phyloP scores from a whole-genome alignment of 2,113 vertebrate species.

The Eptatretus burgeri region DNA sequence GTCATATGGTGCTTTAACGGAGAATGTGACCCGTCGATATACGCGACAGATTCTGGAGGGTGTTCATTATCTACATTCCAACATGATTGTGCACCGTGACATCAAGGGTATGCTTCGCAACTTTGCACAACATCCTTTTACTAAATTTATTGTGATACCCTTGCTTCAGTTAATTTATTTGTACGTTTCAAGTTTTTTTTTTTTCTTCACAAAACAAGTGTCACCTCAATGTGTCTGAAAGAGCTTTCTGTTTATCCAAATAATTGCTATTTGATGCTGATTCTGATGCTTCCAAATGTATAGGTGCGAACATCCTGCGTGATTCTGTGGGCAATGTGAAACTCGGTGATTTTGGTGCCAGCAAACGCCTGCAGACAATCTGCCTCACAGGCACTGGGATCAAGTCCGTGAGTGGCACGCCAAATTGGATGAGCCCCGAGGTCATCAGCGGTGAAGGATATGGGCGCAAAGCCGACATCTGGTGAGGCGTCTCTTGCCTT shows the following conservation, averaged over 20 bases:
- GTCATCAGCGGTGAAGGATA: conserved; percentile 96
- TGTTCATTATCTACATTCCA: conserved; percentile 89
- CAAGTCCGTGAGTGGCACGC: conserved; percentile 83
- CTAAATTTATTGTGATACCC: too few relatives aligned
- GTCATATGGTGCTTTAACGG: conserved; percentile 76
- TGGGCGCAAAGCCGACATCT: conserved; percentile 85
- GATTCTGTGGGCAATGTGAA: conserved; percentile 91
- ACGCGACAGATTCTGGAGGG: conserved; percentile 90
- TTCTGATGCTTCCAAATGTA: too few relatives aligned
- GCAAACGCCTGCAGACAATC: conserved; percentile 80
- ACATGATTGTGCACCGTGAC: conserved; percentile 97
- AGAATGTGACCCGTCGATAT: conserved; percentile 84
- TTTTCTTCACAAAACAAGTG: too few relatives aligned
- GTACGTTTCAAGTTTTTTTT: too few relatives aligned
- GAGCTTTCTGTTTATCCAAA: too few relatives aligned
- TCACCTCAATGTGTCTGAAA: too few relatives aligned
- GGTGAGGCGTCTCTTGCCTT: conserved; percentile 23
- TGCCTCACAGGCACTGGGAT: conserved; percentile 87
- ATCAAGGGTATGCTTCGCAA: conserved; percentile 46
- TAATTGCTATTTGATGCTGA: too few relatives aligned
- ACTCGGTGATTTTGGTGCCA: conserved; percentile 89
- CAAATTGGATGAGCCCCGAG: conserved; percentile 98
- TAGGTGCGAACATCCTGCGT: conserved; percentile 84
- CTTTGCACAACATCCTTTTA: too few relatives aligned
- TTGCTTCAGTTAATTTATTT: too few relatives aligned